Evolutionary conservation across 1,140 invertebrate genomes (phyloP).

Genomic region (Zaprionus africanus): DNA sequence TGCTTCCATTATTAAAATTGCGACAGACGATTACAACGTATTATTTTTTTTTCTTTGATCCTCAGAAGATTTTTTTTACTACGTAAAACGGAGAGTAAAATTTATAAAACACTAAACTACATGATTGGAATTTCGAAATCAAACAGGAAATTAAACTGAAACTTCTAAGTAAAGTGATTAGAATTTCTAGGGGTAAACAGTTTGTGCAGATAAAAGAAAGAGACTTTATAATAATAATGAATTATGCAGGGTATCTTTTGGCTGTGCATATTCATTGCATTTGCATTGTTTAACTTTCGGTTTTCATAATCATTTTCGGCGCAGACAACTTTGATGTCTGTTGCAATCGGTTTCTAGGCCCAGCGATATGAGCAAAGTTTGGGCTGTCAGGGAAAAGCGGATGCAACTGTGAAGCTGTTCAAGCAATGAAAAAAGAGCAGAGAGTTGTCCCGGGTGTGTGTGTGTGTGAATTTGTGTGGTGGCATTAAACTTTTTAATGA

Average conservation of each 20-base stretch:
- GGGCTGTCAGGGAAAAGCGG: constrained; percentile 38
- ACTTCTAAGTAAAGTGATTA: neutral
- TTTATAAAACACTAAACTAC: neutral
- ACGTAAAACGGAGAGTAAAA: neutral
- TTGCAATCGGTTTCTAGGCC: constrained; percentile 43
- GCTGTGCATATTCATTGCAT: no score
- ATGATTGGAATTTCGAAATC: neutral
- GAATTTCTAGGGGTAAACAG: neutral
- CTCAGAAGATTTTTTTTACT: neutral
- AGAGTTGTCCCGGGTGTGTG: constrained; percentile 10
- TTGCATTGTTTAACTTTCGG: constrained; percentile 1
- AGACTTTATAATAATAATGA: no score
- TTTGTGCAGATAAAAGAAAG: no score
- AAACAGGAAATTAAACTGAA: neutral
- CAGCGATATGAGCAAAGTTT: constrained; percentile 68
- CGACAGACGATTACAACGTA: neutral
- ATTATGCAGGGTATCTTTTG: no score
- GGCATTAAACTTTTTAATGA: constrained; percentile 84
- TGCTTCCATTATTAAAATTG: neutral
- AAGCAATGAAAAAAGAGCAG: constrained; percentile 23
- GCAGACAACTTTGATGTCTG: neutral
- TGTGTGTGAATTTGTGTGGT: constrained; percentile 59
- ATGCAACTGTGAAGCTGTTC: constrained; percentile 33
- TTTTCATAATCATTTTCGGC: neutral
- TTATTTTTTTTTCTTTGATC: neutral